phyloP scores from a whole-genome alignment of 64 coral and sea anemone genomes.

The Dendronephthya gigantea region DNA sequence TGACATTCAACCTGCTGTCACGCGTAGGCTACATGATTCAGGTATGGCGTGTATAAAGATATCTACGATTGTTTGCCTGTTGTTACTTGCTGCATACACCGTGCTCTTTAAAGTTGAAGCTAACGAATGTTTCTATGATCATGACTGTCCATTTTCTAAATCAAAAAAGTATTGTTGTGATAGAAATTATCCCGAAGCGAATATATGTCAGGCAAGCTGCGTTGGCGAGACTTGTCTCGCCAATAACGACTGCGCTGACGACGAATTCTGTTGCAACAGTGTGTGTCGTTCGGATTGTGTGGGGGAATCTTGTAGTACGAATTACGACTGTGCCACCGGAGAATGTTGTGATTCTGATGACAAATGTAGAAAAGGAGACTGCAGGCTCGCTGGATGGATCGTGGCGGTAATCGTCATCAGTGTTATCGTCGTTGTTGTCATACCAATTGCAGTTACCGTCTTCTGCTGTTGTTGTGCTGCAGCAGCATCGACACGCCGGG shows the following conservation, averaged over 20 bases:
- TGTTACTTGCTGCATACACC: neutral
- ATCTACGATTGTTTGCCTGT: no score
- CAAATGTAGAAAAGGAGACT: neutral
- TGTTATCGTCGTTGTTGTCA: no score
- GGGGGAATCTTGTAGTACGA: neutral
- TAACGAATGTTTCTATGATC: neutral
- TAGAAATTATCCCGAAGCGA: neutral
- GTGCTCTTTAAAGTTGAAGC: neutral
- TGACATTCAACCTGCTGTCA: no score
- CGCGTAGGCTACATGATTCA: no score
- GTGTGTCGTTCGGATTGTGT: neutral
- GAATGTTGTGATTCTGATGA: neutral
- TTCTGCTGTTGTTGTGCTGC: no score
- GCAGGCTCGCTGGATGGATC: neutral
- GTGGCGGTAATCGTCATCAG: no score
- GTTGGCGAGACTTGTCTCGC: neutral
- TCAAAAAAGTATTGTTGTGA: neutral
- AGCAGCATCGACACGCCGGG: no score
- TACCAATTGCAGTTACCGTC: no score
- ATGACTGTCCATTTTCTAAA: neutral
- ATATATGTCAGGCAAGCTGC: neutral
- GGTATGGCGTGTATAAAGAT: no score
- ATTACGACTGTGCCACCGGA: neutral
- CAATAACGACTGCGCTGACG: neutral
- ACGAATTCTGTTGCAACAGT: neutral